Conservation (phyloP, 1,140 invertebrate species). For the Sycophaga agraensis region DNA sequence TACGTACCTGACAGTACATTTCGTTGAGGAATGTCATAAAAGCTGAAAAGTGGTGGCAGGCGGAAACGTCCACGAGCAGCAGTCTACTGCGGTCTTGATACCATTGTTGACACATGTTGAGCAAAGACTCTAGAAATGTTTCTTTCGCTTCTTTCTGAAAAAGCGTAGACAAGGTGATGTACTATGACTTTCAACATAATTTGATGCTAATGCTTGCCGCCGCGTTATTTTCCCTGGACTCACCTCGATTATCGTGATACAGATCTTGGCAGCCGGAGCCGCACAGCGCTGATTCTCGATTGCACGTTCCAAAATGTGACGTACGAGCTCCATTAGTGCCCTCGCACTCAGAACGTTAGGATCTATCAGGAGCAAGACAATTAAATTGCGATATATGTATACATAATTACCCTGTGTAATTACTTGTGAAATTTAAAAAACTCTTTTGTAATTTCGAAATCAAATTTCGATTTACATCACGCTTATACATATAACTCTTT, state of each 20-base stretch:
- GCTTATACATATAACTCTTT: too few species aligned
- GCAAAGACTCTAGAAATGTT: constrained; percentile 83
- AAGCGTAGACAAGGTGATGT: constrained; percentile 1
- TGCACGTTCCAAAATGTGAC: constrained; percentile 75
- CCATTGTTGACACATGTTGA: constrained; percentile 88
- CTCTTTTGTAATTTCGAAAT: too few species aligned
- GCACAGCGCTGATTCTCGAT: constrained; percentile 78
- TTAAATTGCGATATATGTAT: too few species aligned
- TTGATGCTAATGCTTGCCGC: neutral
- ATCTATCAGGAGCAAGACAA: constrained; percentile 55
- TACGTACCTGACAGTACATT: constrained; percentile 79
- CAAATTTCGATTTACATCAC: too few species aligned
- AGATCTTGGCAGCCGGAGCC: constrained; percentile 76
- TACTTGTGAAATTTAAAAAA: too few species aligned
- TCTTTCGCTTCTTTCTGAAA: constrained; percentile 77
- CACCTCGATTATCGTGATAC: constrained; percentile 79
- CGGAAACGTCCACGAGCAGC: constrained; percentile 50
- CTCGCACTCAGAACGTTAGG: constrained; percentile 76
- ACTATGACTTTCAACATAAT: neutral
- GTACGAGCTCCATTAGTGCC: constrained; percentile 80
- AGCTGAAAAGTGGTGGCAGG: constrained; percentile 60
- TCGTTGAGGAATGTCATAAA: constrained; percentile 87
- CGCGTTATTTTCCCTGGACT: neutral
- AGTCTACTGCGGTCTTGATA: constrained; percentile 81
- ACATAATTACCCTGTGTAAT: too few species aligned